phyloP scores from a whole-genome alignment of 2,797 vertebrate species.

The Scarus forsteni region DNA sequence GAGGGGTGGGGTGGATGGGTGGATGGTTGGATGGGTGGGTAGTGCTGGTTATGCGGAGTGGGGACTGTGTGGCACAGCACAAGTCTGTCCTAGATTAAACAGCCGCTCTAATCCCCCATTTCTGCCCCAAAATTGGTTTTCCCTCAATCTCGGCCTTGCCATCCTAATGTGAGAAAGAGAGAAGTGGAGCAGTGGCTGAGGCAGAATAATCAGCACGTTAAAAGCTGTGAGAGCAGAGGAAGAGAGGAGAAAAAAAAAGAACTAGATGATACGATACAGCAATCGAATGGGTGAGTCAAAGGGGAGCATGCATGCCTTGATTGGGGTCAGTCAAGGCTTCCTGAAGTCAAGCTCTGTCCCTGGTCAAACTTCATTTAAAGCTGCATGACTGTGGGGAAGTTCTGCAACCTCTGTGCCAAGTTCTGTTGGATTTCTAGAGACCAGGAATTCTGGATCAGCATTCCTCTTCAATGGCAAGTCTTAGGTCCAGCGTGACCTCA shows the following conservation, averaged over 20 bases:
- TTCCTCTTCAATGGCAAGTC: constrained; percentile 1
- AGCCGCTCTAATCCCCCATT: constrained; percentile 83
- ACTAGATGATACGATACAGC: constrained; percentile 63
- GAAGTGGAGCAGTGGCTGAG: constrained; percentile 68
- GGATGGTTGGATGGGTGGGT: constrained; percentile 46
- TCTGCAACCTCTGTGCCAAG: constrained; percentile 10
- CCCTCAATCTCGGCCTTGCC: constrained; percentile 81
- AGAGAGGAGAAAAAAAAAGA: constrained; percentile 14
- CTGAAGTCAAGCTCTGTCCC: constrained; percentile 30
- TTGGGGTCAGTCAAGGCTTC: constrained; percentile 65
- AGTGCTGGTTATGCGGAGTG: constrained; percentile 49
- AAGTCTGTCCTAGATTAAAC: constrained; percentile 86
- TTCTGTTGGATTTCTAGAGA: constrained; percentile 15
- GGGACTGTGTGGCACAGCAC: constrained; percentile 68
- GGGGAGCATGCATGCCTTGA: constrained; percentile 50
- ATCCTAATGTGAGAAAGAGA: constrained; percentile 78
- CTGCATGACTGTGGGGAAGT: constrained; percentile 1
- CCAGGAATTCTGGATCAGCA: constrained; percentile 3
- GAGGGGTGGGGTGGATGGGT: constrained; percentile 32
- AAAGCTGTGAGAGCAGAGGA: constrained; percentile 66
- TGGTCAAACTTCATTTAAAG: constrained; percentile 36
- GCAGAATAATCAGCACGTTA: constrained; percentile 77
- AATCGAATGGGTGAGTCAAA: constrained; percentile 57
- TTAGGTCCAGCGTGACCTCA: constrained; percentile 9
- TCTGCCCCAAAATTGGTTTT: constrained; percentile 83